Evolutionary conservation across 2,113 vertebrate genomes (phyloP).

Genomic region (Loxodonta africana): DNA sequence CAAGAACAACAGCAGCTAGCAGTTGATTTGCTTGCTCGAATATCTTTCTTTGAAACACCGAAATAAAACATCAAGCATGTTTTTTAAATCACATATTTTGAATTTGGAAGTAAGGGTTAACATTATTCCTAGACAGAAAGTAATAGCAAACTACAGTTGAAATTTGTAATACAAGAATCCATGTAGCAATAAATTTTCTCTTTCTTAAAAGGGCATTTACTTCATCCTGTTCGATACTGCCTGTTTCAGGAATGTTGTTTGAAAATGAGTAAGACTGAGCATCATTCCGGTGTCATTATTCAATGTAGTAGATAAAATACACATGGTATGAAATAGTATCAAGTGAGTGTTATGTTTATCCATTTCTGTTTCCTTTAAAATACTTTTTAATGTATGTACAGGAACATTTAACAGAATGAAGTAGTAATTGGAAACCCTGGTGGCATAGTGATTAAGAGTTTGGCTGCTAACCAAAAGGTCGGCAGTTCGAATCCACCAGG

Average conservation of each 20-base stretch:
- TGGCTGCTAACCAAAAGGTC: too few species aligned
- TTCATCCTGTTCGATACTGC: constrained; percentile 14
- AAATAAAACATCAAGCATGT: not conserved
- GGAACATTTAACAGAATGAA: constrained; percentile 38
- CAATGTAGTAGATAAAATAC: constrained; percentile 39
- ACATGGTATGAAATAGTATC: constrained; percentile 1
- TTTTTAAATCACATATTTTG: not conserved
- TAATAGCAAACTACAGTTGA: not conserved
- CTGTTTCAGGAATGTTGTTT: not conserved
- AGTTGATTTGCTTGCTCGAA: not conserved
- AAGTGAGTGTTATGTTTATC: not conserved
- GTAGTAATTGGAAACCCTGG: not conserved
- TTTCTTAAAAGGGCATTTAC: not conserved
- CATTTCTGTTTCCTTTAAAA: constrained; percentile 20
- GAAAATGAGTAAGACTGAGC: constrained; percentile 24
- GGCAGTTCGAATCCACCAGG: too few species aligned
- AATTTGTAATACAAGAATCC: not conserved
- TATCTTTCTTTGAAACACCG: constrained; percentile 27
- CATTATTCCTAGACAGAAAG: constrained; percentile 18
- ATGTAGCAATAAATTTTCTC: constrained; percentile 24
- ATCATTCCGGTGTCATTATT: not conserved
- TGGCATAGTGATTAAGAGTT: too few species aligned
- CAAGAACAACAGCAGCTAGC: not conserved
- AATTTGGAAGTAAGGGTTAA: constrained; percentile 2
- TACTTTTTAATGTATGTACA: constrained; percentile 36